Evolutionary conservation across 2,888 invertebrate species (phyloP).

Genomic region (Sarcophaga carnaria): DNA sequence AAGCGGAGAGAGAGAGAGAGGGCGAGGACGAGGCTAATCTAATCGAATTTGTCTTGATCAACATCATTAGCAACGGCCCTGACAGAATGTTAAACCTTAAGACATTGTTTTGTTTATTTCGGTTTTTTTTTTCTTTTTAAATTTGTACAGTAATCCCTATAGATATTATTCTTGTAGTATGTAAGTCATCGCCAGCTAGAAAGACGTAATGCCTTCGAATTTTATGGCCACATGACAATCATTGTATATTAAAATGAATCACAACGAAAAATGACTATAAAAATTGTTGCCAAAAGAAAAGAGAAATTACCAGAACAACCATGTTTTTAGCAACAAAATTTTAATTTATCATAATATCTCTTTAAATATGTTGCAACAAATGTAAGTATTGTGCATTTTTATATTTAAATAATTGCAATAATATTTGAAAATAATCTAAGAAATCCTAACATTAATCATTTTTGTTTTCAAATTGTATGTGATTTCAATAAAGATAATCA

Average conservation of each 20-base stretch:
- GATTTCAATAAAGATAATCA: background rate
- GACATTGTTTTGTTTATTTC: background rate
- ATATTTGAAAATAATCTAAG: slow-evolving; percentile 11
- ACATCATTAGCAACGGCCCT: slow-evolving; percentile 6
- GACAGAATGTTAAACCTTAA: slow-evolving; percentile 18
- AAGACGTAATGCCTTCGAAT: slow-evolving; percentile 26
- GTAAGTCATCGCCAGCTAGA: slow-evolving; percentile 45
- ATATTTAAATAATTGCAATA: slow-evolving; percentile 37
- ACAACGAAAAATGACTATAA: slow-evolving; percentile 54
- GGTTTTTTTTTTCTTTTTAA: slow-evolving; percentile 10
- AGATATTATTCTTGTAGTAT: slow-evolving; percentile 7
- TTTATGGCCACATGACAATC: slow-evolving; percentile 66
- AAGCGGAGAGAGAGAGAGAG: background rate
- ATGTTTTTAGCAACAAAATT: background rate
- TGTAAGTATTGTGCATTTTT: background rate
- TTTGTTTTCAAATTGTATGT: background rate
- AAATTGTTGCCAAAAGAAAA: slow-evolving; percentile 59
- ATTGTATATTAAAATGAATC: slow-evolving; percentile 56
- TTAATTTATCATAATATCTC: background rate
- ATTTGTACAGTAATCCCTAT: background rate
- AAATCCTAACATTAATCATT: background rate
- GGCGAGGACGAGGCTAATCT: background rate
- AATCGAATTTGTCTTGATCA: background rate
- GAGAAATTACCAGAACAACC: background rate
- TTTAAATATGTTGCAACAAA: slow-evolving; percentile 3